phyloP scores from a whole-genome alignment of 2,888 invertebrate genomes.

The Anagyrus pseudococci region DNA sequence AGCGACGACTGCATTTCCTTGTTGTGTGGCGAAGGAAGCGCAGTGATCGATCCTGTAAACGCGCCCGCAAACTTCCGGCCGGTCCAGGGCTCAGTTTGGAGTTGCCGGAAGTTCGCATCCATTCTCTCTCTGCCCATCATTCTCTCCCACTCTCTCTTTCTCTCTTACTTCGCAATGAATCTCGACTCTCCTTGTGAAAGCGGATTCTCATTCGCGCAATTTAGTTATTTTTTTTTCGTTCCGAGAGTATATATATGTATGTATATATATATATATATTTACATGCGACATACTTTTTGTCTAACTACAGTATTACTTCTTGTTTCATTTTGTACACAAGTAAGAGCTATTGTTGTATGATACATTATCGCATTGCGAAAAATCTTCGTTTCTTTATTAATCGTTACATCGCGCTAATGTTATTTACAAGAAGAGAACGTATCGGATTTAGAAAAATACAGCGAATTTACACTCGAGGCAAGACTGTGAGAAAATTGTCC shows the following conservation, averaged over 20 bases:
- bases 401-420: slow-evolving; percentile 31
- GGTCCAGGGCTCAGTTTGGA: slow-evolving; percentile 25
- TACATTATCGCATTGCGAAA: slow-evolving; percentile 14
- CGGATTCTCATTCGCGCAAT: neutral
- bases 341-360: slow-evolving; percentile 9
- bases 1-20: slow-evolving; percentile 27
- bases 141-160: neutral
- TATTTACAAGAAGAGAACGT: slow-evolving; percentile 55
- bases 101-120: slow-evolving; percentile 6
- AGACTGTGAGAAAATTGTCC: no score
- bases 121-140: neutral
- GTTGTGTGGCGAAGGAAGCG: slow-evolving; percentile 3
- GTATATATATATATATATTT: slow-evolving; percentile 14
- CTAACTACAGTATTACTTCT: slow-evolving; percentile 9
- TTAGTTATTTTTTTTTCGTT: neutral
- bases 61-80: slow-evolving; percentile 22
- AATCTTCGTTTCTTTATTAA: slow-evolving; percentile 21
- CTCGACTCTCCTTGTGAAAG: no score
- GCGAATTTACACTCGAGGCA: slow-evolving; percentile 52
- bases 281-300: slow-evolving; percentile 17
- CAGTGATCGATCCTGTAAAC: slow-evolving; percentile 16
- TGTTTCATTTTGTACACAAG: slow-evolving; percentile 21
- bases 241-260: no score
- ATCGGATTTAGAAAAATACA: slow-evolving; percentile 60
- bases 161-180: no score